Conservation (phyloP, 2,888 invertebrate genomes). For the Choreutis nemorana region DNA sequence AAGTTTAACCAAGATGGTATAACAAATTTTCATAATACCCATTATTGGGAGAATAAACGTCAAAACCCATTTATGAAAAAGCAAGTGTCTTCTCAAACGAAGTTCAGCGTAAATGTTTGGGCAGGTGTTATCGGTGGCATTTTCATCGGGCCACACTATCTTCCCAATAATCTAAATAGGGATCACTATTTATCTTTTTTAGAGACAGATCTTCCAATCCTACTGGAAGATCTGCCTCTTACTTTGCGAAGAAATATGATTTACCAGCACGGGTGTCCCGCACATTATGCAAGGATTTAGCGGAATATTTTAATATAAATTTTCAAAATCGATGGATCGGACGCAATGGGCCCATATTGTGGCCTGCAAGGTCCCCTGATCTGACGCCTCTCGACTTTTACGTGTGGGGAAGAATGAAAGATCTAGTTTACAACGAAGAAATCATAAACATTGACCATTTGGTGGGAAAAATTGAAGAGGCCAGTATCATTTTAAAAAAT, state of each 20-base stretch:
- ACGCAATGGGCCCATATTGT: conserved; percentile 16
- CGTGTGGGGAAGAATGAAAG: conserved; percentile 14
- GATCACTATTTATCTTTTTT: conserved; percentile 14
- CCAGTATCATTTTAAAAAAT: no score
- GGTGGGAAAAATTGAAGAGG: no score
- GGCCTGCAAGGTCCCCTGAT: conserved; percentile 16
- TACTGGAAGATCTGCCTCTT: conserved; percentile 11
- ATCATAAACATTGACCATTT: no score
- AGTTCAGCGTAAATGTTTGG: conserved; percentile 17
- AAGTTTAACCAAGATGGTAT: conserved; percentile 18
- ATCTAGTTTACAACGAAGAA: conserved; percentile 11
- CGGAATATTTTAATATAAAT: conserved; percentile 14
- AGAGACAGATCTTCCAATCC: conserved; percentile 7
- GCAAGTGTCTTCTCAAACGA: conserved; percentile 14
- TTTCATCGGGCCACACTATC: conserved; percentile 17
- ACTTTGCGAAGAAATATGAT: conserved; percentile 11
- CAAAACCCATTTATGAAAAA: conserved; percentile 16
- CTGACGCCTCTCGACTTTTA: conserved; percentile 16
- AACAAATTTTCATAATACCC: conserved; percentile 15
- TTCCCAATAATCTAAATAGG: conserved; percentile 17
- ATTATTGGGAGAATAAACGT: conserved; percentile 16
- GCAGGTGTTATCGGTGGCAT: conserved; percentile 16
- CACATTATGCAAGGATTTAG: conserved; percentile 13
- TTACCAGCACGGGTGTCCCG: conserved; percentile 14
- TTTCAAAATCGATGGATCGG: conserved; percentile 14